A percentile compares a stretch with the other conserved stretches of the same genome.
These are phyloP conservation scores for Passer montanus DNA, from an alignment of 2,113 vertebrate species.

Conservation along the genomic window DNA sequence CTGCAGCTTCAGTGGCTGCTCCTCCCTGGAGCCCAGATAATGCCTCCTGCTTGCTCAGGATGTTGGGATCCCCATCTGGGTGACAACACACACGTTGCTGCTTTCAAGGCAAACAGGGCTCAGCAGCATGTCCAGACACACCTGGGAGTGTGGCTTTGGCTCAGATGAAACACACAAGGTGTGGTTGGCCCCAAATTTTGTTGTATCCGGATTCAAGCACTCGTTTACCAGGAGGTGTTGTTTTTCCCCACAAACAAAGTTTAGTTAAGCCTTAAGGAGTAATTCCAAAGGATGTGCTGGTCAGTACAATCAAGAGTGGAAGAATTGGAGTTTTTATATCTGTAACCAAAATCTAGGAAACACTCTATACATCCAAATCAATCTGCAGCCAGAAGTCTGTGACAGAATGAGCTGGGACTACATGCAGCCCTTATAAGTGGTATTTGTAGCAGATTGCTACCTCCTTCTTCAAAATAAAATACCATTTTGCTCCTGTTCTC, in stretches of 20 bases:
- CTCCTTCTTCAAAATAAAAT: neutral
- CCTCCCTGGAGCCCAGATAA: neutral
- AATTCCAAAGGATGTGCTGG: neutral
- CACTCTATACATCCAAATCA: neutral
- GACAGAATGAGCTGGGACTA: neutral
- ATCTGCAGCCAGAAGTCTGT: neutral
- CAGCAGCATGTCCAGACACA: accelerated
- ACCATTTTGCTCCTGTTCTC: neutral
- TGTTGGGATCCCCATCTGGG: neutral
- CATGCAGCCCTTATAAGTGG: neutral
- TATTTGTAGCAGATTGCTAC: neutral
- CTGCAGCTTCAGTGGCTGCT: neutral
- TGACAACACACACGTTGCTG: accelerated
- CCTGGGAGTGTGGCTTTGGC: neutral
- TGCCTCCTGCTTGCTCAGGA: neutral
- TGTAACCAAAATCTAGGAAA: neutral
- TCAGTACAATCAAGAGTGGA: neutral
- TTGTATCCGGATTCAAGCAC: neutral
- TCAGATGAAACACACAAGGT: neutral
- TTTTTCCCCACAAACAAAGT: neutral
- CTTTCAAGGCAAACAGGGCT: neutral
- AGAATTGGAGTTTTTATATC: neutral
- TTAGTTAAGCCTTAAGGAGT: neutral
- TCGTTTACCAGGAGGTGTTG: neutral
- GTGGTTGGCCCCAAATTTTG: neutral